Base-by-base conservation (phyloP, 2,113 vertebrate species). In the Malaclemys terrapin region DNA sequence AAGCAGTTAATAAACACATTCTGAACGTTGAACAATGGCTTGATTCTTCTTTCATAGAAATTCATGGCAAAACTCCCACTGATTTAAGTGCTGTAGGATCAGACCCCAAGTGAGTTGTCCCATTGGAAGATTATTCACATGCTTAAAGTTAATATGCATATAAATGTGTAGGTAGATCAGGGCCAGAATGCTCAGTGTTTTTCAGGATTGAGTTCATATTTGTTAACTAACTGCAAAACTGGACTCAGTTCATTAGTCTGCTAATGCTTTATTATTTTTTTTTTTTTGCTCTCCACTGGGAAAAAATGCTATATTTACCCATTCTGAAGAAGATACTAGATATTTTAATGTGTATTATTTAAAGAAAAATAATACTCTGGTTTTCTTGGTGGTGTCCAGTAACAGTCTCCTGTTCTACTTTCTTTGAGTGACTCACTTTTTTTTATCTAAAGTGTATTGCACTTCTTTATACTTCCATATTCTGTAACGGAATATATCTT, bases 161-260 rank as follows among this genome's bases (percentile, higher is more conserved):
- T 11, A 50, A 90, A 85, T 20, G 49, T 85, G 88, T 82, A 76
- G 5, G 10, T 93, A 89, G 72, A 81, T 83, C 14, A 75, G 75
- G 84, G 92, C 49, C 29, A 80, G 53, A 85, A 54, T n/a, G 8
- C 53, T 94, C 14, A 87, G 78, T 57, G 86, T 22, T 12, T 88
- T 85, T 29, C 8, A 19, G 53, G 53, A 89, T 80, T 50, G 84
- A 93, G 87, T 91, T 89, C 9, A 75, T 93, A 20, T 14, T 92
- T 49, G 50, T 84, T 92, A 93, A 38, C 92, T 47, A 85, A 47
- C 53, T 83, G 49, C 79, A 78, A n/a, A 86, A 93, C 94, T 95
- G 50, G 25, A 85, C 95, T 93, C 35, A 50, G 35, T 87, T 97
- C 19, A 47, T 97, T 84, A 80, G 76, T 45, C 50, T 89, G 10